Base-by-base conservation (phyloP, 2,113 vertebrate species). In the Nibea coibor region DNA sequence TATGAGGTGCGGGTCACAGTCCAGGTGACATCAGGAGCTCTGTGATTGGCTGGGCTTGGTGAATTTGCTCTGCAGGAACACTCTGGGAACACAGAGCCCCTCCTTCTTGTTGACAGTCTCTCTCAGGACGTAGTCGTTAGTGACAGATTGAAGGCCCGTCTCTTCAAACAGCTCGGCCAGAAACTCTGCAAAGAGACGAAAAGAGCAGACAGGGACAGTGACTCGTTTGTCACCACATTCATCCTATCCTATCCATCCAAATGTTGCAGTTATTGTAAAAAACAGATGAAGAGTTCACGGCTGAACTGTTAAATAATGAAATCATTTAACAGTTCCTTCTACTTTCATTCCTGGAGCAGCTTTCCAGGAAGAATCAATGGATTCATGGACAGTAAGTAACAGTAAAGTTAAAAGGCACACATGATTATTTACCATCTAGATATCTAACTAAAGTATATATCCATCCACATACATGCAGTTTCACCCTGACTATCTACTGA, bases 61-160 rank as follows among this genome's bases (percentile, higher is more conserved):
- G 90, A 98, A 99, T 88, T 97, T 99, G 94, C 97, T 96, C 93
- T 99, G 98, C 79, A 99, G 95, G 86, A 99, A 99, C 59, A 99
- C 95, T 66, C 98, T 92, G 1, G 96, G 96, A 51, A 98, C 97
- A 83, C 95, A 85, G 5, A 99, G 90, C 22, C 96, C 97, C 91
- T 99, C 97, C 83, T 98, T 99, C 88, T 96, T 98, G 72, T 99
- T 99, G 72, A 99, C 95, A 0, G 97, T 99, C 89, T 99, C 97
- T 89, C 97, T 95, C 53, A 96, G 91, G 75, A 99, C 96, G 2
- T 98, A 99, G 64, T 98, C 96, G 20, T 96, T 99, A 22, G 91
- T 73, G 22, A 96, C 86, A 35, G 93, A 90, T 16, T 93, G 92
- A 35, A 96, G 97, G 26, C 97, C 97, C 0, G 88, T 67, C 54